phyloP scores from a whole-genome alignment of 2,113 vertebrate genomes.

The Sphyrna mokarran region DNA sequence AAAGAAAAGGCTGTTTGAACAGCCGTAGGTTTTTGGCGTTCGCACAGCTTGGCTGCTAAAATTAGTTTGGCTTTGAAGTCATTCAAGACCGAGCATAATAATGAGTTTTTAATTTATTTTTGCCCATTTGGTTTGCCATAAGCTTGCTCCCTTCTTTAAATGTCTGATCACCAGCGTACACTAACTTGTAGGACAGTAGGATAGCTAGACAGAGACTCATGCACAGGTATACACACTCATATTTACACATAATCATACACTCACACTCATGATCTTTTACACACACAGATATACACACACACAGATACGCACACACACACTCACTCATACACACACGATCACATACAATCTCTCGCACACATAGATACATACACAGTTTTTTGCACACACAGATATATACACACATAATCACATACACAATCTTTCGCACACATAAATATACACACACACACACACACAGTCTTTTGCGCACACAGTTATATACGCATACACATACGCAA shows the following conservation, averaged over 20 bases:
- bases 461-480: no score
- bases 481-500: no score
- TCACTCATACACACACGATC: no score
- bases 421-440: no score
- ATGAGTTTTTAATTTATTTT: conserved; percentile 22
- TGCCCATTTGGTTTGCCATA: neutral
- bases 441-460: no score
- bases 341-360: no score
- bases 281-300: no score
- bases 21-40: conserved; percentile 5
- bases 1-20: conserved; percentile 36
- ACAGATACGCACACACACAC: no score
- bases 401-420: no score
- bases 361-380: no score
- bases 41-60: conserved; percentile 22
- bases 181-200: neutral
- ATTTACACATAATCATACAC: neutral
- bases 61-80: conserved; percentile 25
- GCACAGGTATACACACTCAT: neutral
- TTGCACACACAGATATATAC: no score
- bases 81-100: neutral
- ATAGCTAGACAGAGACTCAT: neutral
- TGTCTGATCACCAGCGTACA: neutral
- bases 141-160: neutral
- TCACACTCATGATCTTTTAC: no score